phyloP scores from a whole-genome alignment of 2,113 vertebrate species.

The Siphamia tubifer region DNA sequence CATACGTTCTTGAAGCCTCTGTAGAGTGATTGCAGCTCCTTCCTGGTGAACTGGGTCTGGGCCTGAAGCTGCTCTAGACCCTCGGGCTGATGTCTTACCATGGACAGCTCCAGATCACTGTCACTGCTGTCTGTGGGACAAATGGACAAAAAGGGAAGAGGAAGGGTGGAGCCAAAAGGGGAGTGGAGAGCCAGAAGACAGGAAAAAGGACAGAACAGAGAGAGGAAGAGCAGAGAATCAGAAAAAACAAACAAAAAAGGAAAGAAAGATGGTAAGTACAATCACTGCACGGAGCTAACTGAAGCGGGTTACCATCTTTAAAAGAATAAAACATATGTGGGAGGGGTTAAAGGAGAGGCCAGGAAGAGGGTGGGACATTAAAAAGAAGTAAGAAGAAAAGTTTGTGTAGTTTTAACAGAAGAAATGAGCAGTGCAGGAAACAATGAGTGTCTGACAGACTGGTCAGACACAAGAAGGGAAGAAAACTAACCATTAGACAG shows the following conservation, averaged over 20 bases:
- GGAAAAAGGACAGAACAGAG: constrained; percentile 20
- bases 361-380: constrained; percentile 17
- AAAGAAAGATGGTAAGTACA: constrained; percentile 5
- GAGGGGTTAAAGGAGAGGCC: constrained; percentile 7
- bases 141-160: background rate
- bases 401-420: no score
- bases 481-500: no score
- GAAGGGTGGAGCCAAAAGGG: background rate
- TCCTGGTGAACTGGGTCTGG: constrained; percentile 93
- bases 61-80: constrained; percentile 91
- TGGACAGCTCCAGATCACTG: constrained; percentile 88
- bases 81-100: constrained; percentile 90
- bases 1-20: constrained; percentile 97
- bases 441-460: no score
- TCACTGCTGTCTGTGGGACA: constrained; percentile 84
- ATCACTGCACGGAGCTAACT: background rate
- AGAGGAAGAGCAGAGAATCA: background rate
- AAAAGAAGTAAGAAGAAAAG: background rate
- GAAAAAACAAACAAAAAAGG: constrained; percentile 8
- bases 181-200: constrained; percentile 15
- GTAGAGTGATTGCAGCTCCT: constrained; percentile 93
- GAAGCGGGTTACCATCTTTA: constrained; percentile 65
- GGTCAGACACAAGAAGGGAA: no score
- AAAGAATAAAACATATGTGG: background rate
- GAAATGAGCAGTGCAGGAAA: no score